A percentile compares a stretch with the other conserved stretches of the same genome.
These are phyloP conservation scores for Heteractis magnifica DNA, from an alignment of 92 coral and sea anemone species.

Conservation along the genomic window DNA sequence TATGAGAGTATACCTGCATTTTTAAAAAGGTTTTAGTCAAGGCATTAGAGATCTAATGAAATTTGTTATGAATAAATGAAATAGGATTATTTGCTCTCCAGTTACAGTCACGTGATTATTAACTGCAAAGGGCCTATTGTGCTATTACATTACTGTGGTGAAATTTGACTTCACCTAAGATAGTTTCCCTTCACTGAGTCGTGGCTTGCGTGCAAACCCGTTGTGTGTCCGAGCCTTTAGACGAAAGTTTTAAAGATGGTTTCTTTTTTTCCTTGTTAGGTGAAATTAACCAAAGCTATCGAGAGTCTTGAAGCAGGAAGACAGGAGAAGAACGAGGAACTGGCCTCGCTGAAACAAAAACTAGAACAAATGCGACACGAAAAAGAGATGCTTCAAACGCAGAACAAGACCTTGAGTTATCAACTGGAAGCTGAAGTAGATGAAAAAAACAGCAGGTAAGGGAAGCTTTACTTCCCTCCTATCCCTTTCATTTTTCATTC, in stretches of 20 bases:
- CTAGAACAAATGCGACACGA: conserved; percentile 48
- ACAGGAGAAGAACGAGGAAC: conserved; percentile 64
- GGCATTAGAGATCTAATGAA: too few relatives aligned
- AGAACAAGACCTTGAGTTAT: conserved; percentile 42
- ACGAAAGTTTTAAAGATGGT: not conserved
- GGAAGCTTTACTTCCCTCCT: not conserved
- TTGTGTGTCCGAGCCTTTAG: too few relatives aligned
- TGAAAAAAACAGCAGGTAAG: conserved; percentile 46
- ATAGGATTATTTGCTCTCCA: too few relatives aligned
- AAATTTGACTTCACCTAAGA: too few relatives aligned
- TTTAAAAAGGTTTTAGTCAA: too few relatives aligned
- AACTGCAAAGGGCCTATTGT: too few relatives aligned
- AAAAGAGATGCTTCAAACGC: conserved; percentile 50
- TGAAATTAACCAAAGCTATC: conserved; percentile 48
- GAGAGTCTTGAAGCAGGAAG: conserved; percentile 56
- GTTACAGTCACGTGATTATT: too few relatives aligned
- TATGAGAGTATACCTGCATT: too few relatives aligned
- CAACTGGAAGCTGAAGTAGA: conserved; percentile 56
- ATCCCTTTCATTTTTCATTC: conserved; percentile 1
- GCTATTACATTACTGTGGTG: too few relatives aligned
- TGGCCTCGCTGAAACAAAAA: conserved; percentile 36
- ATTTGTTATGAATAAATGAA: too few relatives aligned
- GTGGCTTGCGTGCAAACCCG: too few relatives aligned
- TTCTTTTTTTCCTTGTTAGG: conserved; percentile 20
- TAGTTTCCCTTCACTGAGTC: too few relatives aligned